Evolutionary conservation across 1,140 invertebrate genomes (phyloP).

Genomic region (Drosophila novamexicana): DNA sequence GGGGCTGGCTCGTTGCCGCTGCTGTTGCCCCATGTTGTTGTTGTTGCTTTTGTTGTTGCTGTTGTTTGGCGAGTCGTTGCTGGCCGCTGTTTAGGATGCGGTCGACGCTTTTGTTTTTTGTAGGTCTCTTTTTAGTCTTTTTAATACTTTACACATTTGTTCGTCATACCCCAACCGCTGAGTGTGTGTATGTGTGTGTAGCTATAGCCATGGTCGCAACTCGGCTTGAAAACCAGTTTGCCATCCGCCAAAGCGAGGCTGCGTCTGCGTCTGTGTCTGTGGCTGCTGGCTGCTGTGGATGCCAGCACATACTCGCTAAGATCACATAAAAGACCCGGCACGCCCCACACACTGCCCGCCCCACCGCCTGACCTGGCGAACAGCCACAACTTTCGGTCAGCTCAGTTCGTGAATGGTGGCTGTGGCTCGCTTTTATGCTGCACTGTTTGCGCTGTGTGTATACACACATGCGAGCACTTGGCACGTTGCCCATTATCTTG

Average conservation of each 20-base stretch:
- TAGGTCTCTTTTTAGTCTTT: conserved; percentile 68
- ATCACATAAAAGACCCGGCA: conserved; percentile 79
- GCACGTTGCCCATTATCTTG: conserved; percentile 80
- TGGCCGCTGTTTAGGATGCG: conserved; percentile 77
- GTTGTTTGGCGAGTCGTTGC: conserved; percentile 44
- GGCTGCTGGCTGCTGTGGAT: conserved; percentile 52
- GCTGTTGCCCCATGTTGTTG: conserved; percentile 25
- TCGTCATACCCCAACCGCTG: conserved; percentile 66
- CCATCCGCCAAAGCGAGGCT: conserved; percentile 78
- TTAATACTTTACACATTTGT: conserved; percentile 82
- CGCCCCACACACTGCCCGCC: conserved; percentile 44
- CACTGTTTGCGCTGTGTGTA: conserved; percentile 68
- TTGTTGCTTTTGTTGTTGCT: conserved; percentile 31
- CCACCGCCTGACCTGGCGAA: conserved; percentile 3
- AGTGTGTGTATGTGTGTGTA: conserved; percentile 36
- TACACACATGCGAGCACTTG: conserved; percentile 68
- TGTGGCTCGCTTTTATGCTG: conserved; percentile 72
- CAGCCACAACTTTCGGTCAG: conserved; percentile 35
- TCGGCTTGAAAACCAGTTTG: conserved; percentile 70
- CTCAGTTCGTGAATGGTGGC: conserved; percentile 66
- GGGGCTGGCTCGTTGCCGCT: conserved; percentile 66
- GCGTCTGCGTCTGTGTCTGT: conserved; percentile 19
- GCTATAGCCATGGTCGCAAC: conserved; percentile 48
- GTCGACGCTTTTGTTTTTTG: conserved; percentile 72
- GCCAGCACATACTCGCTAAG: conserved; percentile 77